Base-by-base conservation (phyloP, 2,113 vertebrate species). In the Heloderma charlesbogerti region DNA sequence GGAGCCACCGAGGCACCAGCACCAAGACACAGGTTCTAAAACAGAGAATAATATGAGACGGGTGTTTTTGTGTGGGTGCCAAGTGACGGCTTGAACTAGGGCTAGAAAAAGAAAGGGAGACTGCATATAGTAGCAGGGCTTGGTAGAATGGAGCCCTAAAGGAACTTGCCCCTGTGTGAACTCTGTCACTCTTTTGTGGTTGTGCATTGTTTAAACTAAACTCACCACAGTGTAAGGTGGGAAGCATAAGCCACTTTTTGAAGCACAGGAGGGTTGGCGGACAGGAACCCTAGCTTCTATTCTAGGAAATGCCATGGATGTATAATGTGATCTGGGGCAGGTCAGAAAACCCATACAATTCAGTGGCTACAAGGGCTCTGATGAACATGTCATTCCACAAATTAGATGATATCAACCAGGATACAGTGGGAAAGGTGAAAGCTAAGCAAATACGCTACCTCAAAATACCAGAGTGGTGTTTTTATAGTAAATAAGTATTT, bases 81-180 rank as follows among this genome's bases (percentile, higher is more conserved):
- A 48, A 80, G 37, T 7, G 51, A 51, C 20, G 48, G 31, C 67
- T 88, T 88, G 48, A 45, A 60, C 51, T 51, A 48, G 45, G 27
- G 29, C 75, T 91, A 60, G 84, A 81, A 81, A 87, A 79, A 71
- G 37, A 74, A 4, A 40, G 54, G n/a, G 18, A 40, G 43, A 37
- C 25, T 67, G 16, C n/a, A 75, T 86, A 74, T 75, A 86, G 54
- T 34, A 75, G 84, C 37, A 60, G 45, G n/a, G 45, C 74, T 88
- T 51, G 40, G 40, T 79, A 89, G 45, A 25, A 3, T 27, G 48
- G 63, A 20, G 80, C 63, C 60, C 51, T 43, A 86, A n/a, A 89
- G 69, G 66, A 84, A 75, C n/a, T n/a, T 80, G 43, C 79, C 85
- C 86, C 80, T 29, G 57, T 79, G 34, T 85, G 81, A 89, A 79